Percentiles rank a stretch among this genome's conserved stretches.
Conservation (phyloP, 35 echinoderm and acorn worm genomes). For the Amphiura filiformis region DNA sequence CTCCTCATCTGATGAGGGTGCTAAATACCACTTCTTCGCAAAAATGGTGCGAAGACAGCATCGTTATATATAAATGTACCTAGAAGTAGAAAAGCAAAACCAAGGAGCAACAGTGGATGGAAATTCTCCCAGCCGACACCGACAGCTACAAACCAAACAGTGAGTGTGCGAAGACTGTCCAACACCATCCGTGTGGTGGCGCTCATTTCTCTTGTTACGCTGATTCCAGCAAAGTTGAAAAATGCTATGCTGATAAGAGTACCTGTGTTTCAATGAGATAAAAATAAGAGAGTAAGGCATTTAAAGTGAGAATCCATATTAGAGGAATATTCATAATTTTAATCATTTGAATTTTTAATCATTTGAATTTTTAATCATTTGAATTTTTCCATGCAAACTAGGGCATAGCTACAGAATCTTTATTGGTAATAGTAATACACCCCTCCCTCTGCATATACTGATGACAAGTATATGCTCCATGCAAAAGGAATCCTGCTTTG, state of each 20-base stretch:
- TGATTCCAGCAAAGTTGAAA: slow-evolving; percentile 90
- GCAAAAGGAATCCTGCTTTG: background rate
- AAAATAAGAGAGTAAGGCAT: too few species aligned
- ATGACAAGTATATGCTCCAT: too few species aligned
- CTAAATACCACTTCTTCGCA: slow-evolving; percentile 22
- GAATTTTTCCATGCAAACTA: too few species aligned
- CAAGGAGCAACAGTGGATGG: slow-evolving; percentile 30
- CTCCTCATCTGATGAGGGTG: background rate
- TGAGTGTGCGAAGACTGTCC: slow-evolving; percentile 72
- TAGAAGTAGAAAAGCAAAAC: slow-evolving; percentile 52
- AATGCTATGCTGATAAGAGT: slow-evolving; percentile 87
- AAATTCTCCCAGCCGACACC: slow-evolving; percentile 64
- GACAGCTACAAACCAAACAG: slow-evolving; percentile 66
- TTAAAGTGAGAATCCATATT: too few species aligned
- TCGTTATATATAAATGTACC: slow-evolving; percentile 84
- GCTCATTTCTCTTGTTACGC: slow-evolving; percentile 82
- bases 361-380: too few species aligned
- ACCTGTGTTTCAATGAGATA: too few species aligned
- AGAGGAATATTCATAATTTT: too few species aligned
- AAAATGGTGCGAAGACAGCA: slow-evolving; percentile 50
- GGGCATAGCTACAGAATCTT: too few species aligned
- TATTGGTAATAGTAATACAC: too few species aligned
- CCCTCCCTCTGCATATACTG: too few species aligned
- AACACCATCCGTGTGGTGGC: slow-evolving; percentile 90
- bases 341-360: too few species aligned